phyloP scores from a whole-genome alignment of 37 sponge, comb jelly and placozoan genomes.

The Haliclona indistincta region DNA sequence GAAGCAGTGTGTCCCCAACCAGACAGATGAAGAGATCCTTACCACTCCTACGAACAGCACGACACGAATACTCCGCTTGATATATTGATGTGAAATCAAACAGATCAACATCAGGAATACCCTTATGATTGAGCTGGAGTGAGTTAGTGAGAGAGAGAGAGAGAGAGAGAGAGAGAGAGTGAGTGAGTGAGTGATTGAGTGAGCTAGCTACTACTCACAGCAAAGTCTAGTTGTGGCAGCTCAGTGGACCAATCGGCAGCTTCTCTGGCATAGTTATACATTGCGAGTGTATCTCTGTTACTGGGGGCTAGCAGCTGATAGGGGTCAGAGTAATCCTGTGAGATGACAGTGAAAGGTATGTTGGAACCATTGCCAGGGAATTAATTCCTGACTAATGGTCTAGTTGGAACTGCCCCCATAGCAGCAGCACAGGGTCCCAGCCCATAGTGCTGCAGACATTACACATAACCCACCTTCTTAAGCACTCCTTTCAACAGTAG shows the following conservation, averaged over 20 bases:
- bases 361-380: neutral
- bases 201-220: conserved; percentile 37
- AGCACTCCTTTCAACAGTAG: conserved; percentile 89
- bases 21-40: conserved; percentile 79
- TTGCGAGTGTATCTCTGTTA: conserved; percentile 62
- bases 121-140: conserved; percentile 38
- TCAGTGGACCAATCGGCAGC: conserved; percentile 90
- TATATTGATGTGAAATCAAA: conserved; percentile 98
- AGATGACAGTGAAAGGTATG: neutral
- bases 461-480: conserved; percentile 45
- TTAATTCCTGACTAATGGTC: neutral
- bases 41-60: conserved; percentile 60
- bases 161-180: conserved; percentile 1
- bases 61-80: conserved; percentile 85
- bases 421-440: too few relatives aligned
- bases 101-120: conserved; percentile 83
- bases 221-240: conserved; percentile 80
- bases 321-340: conserved; percentile 74
- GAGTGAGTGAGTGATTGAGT: neutral
- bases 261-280: conserved; percentile 69
- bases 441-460: neutral
- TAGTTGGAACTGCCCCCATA: neutral
- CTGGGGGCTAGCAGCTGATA: conserved; percentile 52
- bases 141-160: neutral
- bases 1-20: conserved; percentile 91